Evolutionary conservation across 2,888 invertebrate genomes (phyloP).

Genomic region (Drosophila rellima): DNA sequence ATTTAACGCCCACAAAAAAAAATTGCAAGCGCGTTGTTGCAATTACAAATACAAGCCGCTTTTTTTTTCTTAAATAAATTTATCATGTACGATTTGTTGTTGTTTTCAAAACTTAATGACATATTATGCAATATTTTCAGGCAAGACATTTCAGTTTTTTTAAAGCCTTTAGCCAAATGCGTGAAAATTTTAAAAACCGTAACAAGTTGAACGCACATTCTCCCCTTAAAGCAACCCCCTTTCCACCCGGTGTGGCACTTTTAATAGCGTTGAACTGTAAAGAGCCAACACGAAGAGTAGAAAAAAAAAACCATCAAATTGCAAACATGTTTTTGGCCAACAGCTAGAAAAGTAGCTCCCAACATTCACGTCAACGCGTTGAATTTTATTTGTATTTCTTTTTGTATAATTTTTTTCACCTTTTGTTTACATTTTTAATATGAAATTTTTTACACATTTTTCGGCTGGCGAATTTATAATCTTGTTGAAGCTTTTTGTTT

Average conservation of each 20-base stretch:
- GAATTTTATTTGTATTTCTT: constrained; percentile 1
- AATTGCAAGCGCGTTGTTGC: constrained; percentile 36
- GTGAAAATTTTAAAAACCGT: constrained; percentile 55
- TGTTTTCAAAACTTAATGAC: constrained; percentile 30
- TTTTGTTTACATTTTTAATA: constrained; percentile 74
- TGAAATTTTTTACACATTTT: constrained; percentile 48
- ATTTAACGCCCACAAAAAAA: constrained; percentile 61
- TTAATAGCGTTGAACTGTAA: constrained; percentile 46
- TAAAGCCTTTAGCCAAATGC: constrained; percentile 28
- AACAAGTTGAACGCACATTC: constrained; percentile 49
- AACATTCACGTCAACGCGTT: constrained; percentile 28
- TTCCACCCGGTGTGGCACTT: constrained; percentile 22
- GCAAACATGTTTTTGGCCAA: constrained; percentile 54
- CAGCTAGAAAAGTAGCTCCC: constrained; percentile 36
- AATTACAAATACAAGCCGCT: constrained; percentile 64
- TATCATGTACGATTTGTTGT: constrained; percentile 11
- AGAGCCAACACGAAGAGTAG: constrained; percentile 18
- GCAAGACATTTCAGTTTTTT: constrained; percentile 10
- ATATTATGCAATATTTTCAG: constrained; percentile 59
- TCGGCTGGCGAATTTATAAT: constrained; percentile 55
- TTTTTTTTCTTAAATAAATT: constrained; percentile 2
- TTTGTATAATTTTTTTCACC: constrained; percentile 18
- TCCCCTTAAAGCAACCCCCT: not conserved
- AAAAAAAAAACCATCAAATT: constrained; percentile 38
- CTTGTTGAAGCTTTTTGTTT: constrained; percentile 40